Evolutionary conservation across 1,140 invertebrate genomes (phyloP).

Genomic region (honey bee (Apis mellifera)): DNA sequence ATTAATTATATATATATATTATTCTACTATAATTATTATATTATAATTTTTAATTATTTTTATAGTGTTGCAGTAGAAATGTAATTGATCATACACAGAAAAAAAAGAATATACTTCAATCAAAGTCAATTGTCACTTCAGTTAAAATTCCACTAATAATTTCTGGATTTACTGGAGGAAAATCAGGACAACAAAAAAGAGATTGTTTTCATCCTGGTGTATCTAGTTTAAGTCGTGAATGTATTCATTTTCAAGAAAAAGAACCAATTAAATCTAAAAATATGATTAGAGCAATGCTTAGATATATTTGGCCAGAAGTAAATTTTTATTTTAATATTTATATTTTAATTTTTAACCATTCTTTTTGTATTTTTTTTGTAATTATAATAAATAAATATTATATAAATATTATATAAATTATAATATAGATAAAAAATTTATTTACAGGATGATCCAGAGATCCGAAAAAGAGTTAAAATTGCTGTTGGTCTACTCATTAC

Average conservation of each 20-base stretch:
- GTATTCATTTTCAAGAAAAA: constrained; percentile 83
- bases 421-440: constrained; percentile 28
- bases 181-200: constrained; percentile 85
- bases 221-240: constrained; percentile 86
- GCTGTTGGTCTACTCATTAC: constrained; percentile 91
- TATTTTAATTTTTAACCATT: no score
- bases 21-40: background rate
- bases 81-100: constrained; percentile 76
- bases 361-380: no score
- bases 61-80: constrained; percentile 77
- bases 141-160: constrained; percentile 71
- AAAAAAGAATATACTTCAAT: constrained; percentile 76
- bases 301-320: constrained; percentile 98
- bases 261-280: constrained; percentile 86
- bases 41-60: constrained; percentile 35
- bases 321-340: constrained; percentile 50
- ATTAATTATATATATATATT: background rate
- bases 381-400: constrained; percentile 6
- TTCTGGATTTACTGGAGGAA: constrained; percentile 74
- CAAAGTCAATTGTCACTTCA: constrained; percentile 74
- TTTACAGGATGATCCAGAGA: constrained; percentile 88
- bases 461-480: constrained; percentile 91
- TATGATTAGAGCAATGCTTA: constrained; percentile 94
- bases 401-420: no score
- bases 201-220: constrained; percentile 95